Evolutionary conservation across 2,888 invertebrate species (phyloP).

Genomic region (Zhuqinia jingwanae): DNA sequence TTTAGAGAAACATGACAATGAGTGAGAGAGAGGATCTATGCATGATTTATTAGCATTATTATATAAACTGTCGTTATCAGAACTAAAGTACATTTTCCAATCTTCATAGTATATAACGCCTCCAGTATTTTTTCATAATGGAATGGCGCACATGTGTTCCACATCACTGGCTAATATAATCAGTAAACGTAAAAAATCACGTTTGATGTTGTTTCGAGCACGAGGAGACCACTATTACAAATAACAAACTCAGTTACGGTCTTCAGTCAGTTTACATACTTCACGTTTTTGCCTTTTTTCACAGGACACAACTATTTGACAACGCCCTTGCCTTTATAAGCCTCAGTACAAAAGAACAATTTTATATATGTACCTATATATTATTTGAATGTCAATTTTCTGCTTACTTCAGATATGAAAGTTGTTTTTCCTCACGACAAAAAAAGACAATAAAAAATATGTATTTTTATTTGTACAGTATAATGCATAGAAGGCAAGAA

Average conservation of each 20-base stretch:
- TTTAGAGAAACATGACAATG: too few species aligned
- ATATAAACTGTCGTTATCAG: too few species aligned
- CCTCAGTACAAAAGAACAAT: not conserved
- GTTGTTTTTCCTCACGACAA: not conserved
- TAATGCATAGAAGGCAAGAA: not conserved
- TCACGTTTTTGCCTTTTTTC: not conserved
- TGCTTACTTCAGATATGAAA: constrained; percentile 1
- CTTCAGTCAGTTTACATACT: not conserved
- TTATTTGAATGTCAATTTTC: constrained; percentile 16
- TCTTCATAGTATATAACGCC: not conserved
- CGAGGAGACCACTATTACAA: not conserved
- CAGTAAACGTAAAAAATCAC: constrained; percentile 1
- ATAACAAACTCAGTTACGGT: not conserved
- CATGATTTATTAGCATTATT: too few species aligned
- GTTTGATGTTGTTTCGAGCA: not conserved
- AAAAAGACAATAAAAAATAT: not conserved
- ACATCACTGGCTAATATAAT: not conserved
- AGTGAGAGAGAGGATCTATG: too few species aligned
- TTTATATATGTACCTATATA: not conserved
- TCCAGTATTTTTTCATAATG: too few species aligned
- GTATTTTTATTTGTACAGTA: too few species aligned
- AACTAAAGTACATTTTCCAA: not conserved
- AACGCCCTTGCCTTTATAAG: not conserved
- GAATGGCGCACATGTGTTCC: not conserved
- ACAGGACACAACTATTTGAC: not conserved